Evolutionary conservation across 1,140 invertebrate species (phyloP), one percentile per base, ranked within the genome.

Genomic region (Heliconius eleuchia): DNA sequence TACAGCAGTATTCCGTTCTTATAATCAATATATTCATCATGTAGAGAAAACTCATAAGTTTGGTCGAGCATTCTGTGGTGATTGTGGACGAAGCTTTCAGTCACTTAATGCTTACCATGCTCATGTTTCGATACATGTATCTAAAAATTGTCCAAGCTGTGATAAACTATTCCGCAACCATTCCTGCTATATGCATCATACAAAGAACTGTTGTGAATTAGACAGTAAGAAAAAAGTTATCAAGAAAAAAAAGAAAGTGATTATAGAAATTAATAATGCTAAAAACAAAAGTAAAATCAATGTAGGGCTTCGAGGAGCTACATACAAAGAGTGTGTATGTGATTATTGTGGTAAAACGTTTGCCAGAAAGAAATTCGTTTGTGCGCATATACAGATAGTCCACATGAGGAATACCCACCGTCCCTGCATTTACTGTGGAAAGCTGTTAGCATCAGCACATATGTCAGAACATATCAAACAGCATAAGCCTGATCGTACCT

Each of bases 341-440:
- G 90, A 92, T 73, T 88, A 92, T 60, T 94, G 92, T 34, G 85
- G 86, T 1, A 94, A 92, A 73, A 88, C 77, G 34, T 92, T 91
- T 76, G 83, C 87, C 0, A 86, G 85, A 2, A 92, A 90, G 80
- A 90, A 88, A 52, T 89, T 89, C 73, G 77, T 92, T 2, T 74
- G 80, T 0, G 88, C 90, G 7, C 92, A 94, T 30, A 94, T 94
- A 74, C 89, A 92, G 81, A 91, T 89, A 13, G 88, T 94, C 0
- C 92, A 94, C 55, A 84, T 86, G 77, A 92, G 90, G 73, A 89
- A 88, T 71, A 94, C 91, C 0, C 92, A 92, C 52, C 83, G 83
- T 13, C 89, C 91, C 9, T 94, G 92, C 39, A 70, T 78, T 1
- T 88, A 92, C 73, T 93, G 92, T n/a, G 91, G 91, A 0, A 92